Base-by-base conservation (phyloP, 1,140 invertebrate genomes). In the Euwallacea similis region DNA sequence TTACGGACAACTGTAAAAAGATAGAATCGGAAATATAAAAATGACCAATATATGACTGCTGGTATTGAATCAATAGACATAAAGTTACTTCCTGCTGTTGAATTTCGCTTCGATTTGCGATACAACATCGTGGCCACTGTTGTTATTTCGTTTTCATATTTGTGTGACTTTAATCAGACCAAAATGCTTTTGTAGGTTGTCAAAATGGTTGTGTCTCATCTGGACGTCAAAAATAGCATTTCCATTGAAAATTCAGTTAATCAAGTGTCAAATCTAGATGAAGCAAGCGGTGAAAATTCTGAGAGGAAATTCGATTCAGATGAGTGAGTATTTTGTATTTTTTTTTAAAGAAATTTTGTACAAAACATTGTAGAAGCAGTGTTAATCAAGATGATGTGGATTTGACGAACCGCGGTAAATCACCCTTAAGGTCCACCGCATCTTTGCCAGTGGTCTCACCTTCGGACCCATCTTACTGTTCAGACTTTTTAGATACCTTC, bases 201-300 rank as follows among this genome's bases (percentile, higher is more conserved):
- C 11, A 71, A 70, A 64, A 61, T 72, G 13, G 15, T 75, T 61
- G 74, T 66, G 42, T 3, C 62, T n/a, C 72, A 73, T 13, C 15
- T 73, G 42, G 67, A 76, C 53, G 65, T 72, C 9, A 75, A 71
- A 63, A 65, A 75, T 59, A 62, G 44, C 42, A 76, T 78, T 61
- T 80, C 79, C 7, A 85, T 87, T 73, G 85, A 86, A 73, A 83
- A 84, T 6, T 84, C 86, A 46, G 66, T 75, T 15, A 76, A 73
- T 9, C 87, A 86, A 79, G 86, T 84, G 54, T 85, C 84, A 41
- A 87, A 87, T 81, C 84, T 85, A 73, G 87, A 87, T 78, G 87
- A 46, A 62, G 21, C 21, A 4, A 33, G 21, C 21, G 21, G 21
- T 2, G 21, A 33, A 33, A 33, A 4, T 33, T 33, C 21, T 4